Base-by-base conservation (phyloP, 1,140 invertebrate species). In the Anastatus disparis region DNA sequence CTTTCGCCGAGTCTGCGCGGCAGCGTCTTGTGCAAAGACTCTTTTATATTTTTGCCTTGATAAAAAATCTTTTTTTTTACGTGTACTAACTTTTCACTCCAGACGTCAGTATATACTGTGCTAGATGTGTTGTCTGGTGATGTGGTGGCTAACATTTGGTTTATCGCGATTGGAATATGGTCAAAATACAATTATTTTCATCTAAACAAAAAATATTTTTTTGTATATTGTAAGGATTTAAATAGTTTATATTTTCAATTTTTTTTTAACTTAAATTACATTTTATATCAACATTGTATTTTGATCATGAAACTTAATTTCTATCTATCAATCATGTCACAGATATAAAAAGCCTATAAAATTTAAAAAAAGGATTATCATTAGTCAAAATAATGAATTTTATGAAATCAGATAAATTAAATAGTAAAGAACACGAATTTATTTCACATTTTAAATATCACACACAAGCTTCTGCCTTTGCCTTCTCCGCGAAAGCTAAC, bases 81-180 rank as follows among this genome's bases (percentile, higher is more conserved):
- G 71, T 74, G 70, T 74, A 78, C 77, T 78, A 80, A 77, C 77
- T 78, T 71, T 74, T 68, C 76, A 65, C 71, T 74, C 71, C 69
- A 73, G 71, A 77, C 72, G 52, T 64, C 69, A 70, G 66, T 76
- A 74, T 58, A 70, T 70, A 56, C 62, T 75, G 72, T 79, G 76
- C 79, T 80, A 74, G 70, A 76, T 82, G 77, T 81, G 75, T 82
- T 80, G 76, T 81, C 75, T 82, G 80, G 77, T 79, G 50, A 79
- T 79, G 75, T 81, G 79, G 78, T 75, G 75, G 79, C 80, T 83
- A 83, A 83, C 80, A 77, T 71, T 48, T 77, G 80, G 81, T 82
- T 79, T 22, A 17, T 64, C 38, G 65, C 53, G 50, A 42, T 64
- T 68, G 55, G 71, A 59, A 61, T 29, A 35, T 46, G 64, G 65